A percentile compares a stretch with the other conserved stretches of the same genome.
These are phyloP conservation scores for Brachionus calyciflorus DNA, from an alignment of 1,140 invertebrate genomes.

Conservation along the genomic window DNA sequence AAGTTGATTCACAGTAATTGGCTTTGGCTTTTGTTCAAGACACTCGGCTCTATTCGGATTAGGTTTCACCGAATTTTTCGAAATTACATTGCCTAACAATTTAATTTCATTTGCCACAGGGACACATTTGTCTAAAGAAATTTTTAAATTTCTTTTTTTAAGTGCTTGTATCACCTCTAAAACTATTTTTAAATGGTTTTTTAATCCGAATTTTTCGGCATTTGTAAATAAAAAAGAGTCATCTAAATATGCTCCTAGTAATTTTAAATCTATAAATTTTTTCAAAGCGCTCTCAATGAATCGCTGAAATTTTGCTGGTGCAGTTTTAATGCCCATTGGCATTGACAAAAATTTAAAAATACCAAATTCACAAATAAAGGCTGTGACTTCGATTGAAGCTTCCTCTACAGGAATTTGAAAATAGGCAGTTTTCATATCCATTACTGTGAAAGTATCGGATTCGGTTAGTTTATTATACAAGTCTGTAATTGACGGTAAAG, in stretches of 20 bases:
- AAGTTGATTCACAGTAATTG: slow-evolving; percentile 54
- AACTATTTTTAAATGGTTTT: too few species aligned
- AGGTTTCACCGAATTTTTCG: not conserved
- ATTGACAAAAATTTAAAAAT: slow-evolving; percentile 41
- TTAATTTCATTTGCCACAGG: not conserved
- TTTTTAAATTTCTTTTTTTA: too few species aligned
- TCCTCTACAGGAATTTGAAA: not conserved
- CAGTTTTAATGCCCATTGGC: slow-evolving; percentile 35
- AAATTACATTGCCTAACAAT: not conserved
- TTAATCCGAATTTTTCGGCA: too few species aligned
- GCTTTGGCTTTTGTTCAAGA: not conserved
- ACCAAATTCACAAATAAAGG: not conserved
- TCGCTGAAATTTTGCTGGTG: slow-evolving; percentile 43
- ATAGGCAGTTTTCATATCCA: not conserved
- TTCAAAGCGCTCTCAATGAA: slow-evolving; percentile 35
- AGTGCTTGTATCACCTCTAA: too few species aligned
- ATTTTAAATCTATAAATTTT: too few species aligned
- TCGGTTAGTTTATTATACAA: not conserved
- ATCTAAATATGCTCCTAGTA: not conserved
- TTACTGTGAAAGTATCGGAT: not conserved
- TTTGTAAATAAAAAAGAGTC: not conserved
- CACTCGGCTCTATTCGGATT: not conserved
- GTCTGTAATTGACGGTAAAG: not conserved
- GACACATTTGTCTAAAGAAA: not conserved
- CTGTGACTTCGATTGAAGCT: not conserved